Conservation (phyloP, 2,888 invertebrate species). For the Oasisia sp. region DNA sequence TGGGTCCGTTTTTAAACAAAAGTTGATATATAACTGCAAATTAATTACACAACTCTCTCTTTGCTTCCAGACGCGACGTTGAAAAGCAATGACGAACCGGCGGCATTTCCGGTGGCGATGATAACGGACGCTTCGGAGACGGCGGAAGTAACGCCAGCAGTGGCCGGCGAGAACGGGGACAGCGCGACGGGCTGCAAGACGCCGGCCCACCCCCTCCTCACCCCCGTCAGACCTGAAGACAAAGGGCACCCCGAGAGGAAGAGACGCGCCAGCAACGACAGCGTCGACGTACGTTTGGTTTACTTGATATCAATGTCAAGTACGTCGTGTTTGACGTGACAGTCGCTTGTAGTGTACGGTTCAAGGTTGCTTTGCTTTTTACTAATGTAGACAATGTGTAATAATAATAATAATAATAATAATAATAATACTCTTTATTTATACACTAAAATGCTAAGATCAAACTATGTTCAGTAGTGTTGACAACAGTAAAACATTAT, state of each 20-base stretch:
- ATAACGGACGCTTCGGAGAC: background rate
- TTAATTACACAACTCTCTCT: background rate
- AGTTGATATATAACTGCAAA: background rate
- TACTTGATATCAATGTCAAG: background rate
- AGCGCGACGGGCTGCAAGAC: background rate
- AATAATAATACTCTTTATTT: too few species aligned
- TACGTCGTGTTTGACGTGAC: background rate
- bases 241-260: constrained; percentile 56
- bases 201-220: background rate
- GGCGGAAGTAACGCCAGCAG: background rate
- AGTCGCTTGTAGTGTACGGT: background rate
- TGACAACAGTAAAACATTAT: too few species aligned
- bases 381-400: background rate
- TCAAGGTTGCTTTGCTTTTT: background rate
- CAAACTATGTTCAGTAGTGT: too few species aligned
- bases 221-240: constrained; percentile 29
- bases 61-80: background rate
- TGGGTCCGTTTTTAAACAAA: too few species aligned
- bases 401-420: too few species aligned
- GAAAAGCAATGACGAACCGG: background rate
- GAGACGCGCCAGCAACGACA: constrained; percentile 57
- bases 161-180: background rate
- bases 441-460: too few species aligned
- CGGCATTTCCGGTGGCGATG: background rate
- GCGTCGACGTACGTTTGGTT: constrained; percentile 52